phyloP scores from a whole-genome alignment of 1,140 invertebrate species.

The Homalodisca vitripennis region DNA sequence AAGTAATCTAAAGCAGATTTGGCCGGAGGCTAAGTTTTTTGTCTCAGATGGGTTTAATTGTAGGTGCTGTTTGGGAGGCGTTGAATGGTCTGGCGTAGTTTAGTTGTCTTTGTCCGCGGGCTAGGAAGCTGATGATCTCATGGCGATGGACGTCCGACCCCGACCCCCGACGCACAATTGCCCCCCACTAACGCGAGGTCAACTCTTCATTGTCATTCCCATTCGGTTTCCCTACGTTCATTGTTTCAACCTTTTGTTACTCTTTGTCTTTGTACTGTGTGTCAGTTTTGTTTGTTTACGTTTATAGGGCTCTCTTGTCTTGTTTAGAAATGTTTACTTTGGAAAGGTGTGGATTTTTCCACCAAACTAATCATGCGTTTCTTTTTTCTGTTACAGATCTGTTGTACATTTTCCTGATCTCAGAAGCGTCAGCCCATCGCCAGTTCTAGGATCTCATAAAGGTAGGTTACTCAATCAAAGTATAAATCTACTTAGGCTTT shows the following conservation, averaged over 20 bases:
- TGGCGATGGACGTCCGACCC: not conserved
- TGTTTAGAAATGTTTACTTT: not conserved
- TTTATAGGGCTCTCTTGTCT: not conserved
- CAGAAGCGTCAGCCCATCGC: not conserved
- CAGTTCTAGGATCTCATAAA: not conserved
- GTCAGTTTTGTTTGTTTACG: not conserved
- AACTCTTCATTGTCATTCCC: conserved; percentile 8
- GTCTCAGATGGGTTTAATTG: too few relatives aligned
- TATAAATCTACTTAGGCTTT: too few relatives aligned
- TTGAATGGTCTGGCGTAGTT: not conserved
- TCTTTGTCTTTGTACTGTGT: not conserved
- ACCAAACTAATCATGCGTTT: not conserved
- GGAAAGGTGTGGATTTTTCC: not conserved
- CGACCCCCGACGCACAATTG: not conserved
- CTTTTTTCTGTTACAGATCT: conserved; percentile 17
- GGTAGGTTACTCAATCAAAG: conserved; percentile 14
- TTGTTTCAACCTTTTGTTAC: not conserved
- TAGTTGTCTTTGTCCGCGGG: not conserved
- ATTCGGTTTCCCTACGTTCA: too few relatives aligned
- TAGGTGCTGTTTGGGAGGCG: too few relatives aligned
- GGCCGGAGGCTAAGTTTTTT: too few relatives aligned
- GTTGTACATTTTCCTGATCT: conserved; percentile 18
- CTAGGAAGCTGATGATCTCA: not conserved
- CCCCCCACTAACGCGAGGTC: conserved; percentile 13
- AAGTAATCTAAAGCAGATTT: too few relatives aligned